Percentiles rank a stretch among this genome's conserved stretches.
Evolutionary conservation across 2,888 invertebrate genomes (phyloP).

Genomic region (Nematopogon swammerdamellus): DNA sequence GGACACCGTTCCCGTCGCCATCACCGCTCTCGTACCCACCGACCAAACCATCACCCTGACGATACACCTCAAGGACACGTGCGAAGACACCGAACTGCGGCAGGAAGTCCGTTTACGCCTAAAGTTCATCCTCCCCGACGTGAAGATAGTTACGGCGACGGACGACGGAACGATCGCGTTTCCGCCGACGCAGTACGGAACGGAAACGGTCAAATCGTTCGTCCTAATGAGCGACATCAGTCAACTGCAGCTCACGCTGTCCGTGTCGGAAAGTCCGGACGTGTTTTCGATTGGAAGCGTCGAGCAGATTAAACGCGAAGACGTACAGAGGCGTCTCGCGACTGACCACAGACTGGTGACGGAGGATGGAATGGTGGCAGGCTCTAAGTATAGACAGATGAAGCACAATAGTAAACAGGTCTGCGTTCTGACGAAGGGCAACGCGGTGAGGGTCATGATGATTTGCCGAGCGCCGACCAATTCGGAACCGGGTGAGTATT

Average conservation of each 20-base stretch:
- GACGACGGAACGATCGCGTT: slow-evolving; percentile 33
- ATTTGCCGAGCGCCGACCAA: slow-evolving; percentile 27
- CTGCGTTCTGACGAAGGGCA: slow-evolving; percentile 34
- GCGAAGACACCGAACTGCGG: slow-evolving; percentile 27
- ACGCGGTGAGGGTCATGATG: slow-evolving; percentile 34
- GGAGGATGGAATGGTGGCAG: slow-evolving; percentile 21
- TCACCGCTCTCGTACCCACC: slow-evolving; percentile 34
- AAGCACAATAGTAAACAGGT: slow-evolving; percentile 23
- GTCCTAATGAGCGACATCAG: slow-evolving; percentile 39
- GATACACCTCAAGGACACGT: slow-evolving; percentile 30
- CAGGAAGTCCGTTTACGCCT: slow-evolving; percentile 26
- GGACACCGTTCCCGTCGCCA: slow-evolving; percentile 27
- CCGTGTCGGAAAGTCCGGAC: slow-evolving; percentile 17
- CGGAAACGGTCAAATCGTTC: slow-evolving; percentile 25
- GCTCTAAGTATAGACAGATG: slow-evolving; percentile 23
- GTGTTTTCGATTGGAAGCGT: slow-evolving; percentile 33
- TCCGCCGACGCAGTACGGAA: slow-evolving; percentile 26
- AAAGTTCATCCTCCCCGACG: slow-evolving; percentile 31
- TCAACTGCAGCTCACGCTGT: slow-evolving; percentile 28
- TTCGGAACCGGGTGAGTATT: neutral
- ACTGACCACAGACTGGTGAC: slow-evolving; percentile 23
- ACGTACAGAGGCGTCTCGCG: slow-evolving; percentile 31
- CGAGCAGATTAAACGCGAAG: slow-evolving; percentile 36
- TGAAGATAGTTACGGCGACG: slow-evolving; percentile 37
- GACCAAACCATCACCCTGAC: slow-evolving; percentile 24